A percentile compares a stretch with the other conserved stretches of the same genome.
These are phyloP conservation scores for Apostichopus leukothele DNA, from an alignment of 53 echinoderm and acorn worm species.

Conservation along the genomic window DNA sequence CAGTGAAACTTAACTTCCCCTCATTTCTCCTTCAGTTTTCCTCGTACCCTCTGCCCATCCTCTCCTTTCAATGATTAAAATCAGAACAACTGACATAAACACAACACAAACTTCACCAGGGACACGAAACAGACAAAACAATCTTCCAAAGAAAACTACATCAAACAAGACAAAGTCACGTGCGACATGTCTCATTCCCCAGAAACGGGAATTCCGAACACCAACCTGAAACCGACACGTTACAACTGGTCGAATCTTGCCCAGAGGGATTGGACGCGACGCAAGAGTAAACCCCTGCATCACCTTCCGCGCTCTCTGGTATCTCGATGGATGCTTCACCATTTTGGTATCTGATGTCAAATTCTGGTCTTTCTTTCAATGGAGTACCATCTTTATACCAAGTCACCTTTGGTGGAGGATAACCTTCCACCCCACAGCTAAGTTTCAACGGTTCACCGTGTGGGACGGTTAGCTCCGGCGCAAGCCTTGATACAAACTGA, in stretches of 20 bases:
- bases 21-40: too few relatives aligned
- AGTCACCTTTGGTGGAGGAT: conserved; percentile 60
- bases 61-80: too few relatives aligned
- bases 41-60: too few relatives aligned
- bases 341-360: conserved; percentile 23
- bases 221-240: conserved; percentile 75
- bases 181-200: background rate
- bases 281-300: conserved; percentile 70
- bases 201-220: background rate
- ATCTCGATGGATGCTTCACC: conserved; percentile 42
- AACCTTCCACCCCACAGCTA: conserved; percentile 63
- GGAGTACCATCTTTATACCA: conserved; percentile 70
- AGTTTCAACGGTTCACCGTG: conserved; percentile 62
- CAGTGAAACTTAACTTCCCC: too few relatives aligned
- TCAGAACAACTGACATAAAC: too few relatives aligned
- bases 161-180: background rate
- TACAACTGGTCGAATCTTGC: conserved; percentile 62
- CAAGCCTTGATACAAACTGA: conserved; percentile 23
- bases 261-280: conserved; percentile 79
- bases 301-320: conserved; percentile 48
- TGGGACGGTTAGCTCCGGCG: conserved; percentile 49
- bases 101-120: too few relatives aligned
- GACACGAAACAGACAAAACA: too few relatives aligned
- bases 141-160: background rate
- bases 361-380: conserved; percentile 43